Percentiles rank a stretch among this genome's conserved stretches.
phyloP scores from a whole-genome alignment of 2,888 invertebrate genomes.

The Drosophila lacicola region DNA sequence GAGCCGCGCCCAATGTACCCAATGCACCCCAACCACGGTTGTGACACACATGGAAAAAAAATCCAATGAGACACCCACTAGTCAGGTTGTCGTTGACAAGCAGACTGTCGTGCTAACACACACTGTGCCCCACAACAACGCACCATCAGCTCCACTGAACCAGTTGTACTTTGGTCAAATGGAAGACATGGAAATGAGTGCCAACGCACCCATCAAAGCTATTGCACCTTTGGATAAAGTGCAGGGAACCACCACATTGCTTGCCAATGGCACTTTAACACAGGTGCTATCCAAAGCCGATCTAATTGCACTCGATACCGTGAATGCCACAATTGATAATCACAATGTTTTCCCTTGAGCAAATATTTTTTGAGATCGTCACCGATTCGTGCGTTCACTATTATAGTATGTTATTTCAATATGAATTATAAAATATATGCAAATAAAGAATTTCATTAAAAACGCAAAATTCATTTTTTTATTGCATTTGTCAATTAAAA shows the following conservation, averaged over 20 bases:
- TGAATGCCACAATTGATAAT: conserved; percentile 20
- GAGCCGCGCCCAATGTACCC: neutral
- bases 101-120: neutral
- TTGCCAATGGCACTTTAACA: neutral
- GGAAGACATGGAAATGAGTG: conserved; percentile 1
- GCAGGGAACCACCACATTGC: neutral
- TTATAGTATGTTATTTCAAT: neutral
- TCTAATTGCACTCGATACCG: conserved; percentile 24
- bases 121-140: neutral
- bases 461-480: neutral
- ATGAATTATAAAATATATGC: neutral
- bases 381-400: neutral
- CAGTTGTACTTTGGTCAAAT: neutral
- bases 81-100: neutral
- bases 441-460: conserved; percentile 1
- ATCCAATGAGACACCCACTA: neutral
- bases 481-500: too few species aligned
- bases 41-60: conserved; percentile 5
- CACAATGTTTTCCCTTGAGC: neutral
- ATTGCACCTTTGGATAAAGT: neutral
- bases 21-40: conserved; percentile 4
- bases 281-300: conserved; percentile 24
- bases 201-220: neutral
- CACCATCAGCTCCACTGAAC: neutral
- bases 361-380: too few species aligned